Percentiles rank a stretch among this genome's conserved stretches.
These are phyloP conservation scores for Chironomus striatipennis DNA, from an alignment of 1,140 invertebrate genomes.

Conservation along the genomic window DNA sequence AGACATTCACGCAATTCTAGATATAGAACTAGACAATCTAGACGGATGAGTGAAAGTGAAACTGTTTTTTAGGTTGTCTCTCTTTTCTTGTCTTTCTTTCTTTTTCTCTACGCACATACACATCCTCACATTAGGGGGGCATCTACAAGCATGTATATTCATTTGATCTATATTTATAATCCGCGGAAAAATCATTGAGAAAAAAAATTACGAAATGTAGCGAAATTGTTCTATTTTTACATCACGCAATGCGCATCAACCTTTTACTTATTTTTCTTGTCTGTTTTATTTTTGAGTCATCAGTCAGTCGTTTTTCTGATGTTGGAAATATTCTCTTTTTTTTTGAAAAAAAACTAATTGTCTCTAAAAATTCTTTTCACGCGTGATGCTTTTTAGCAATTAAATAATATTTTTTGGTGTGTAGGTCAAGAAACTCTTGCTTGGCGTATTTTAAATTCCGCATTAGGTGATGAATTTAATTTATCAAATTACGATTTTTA, in stretches of 20 bases:
- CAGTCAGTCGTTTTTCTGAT: too few species aligned
- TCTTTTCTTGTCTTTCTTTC: background rate
- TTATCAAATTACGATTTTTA: too few species aligned
- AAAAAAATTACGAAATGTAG: background rate
- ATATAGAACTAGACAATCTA: background rate
- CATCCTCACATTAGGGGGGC: background rate
- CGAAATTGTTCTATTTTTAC: background rate
- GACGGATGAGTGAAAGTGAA: conserved; percentile 2
- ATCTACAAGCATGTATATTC: too few species aligned
- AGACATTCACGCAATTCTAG: background rate
- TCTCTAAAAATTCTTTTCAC: too few species aligned
- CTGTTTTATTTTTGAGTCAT: background rate
- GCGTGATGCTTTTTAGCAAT: too few species aligned
- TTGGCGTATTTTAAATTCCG: background rate
- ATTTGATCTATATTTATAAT: too few species aligned
- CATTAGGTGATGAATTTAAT: too few species aligned
- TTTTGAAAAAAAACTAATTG: too few species aligned
- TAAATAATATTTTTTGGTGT: background rate
- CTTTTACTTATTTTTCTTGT: too few species aligned
- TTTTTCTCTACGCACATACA: background rate
- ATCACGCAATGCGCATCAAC: too few species aligned
- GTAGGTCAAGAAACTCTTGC: conserved; percentile 4
- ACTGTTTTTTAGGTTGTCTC: background rate
- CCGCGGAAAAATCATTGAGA: too few species aligned
- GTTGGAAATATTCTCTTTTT: background rate